Evolutionary conservation across 2,888 invertebrate species (phyloP).

Genomic region (Clivina fossor): DNA sequence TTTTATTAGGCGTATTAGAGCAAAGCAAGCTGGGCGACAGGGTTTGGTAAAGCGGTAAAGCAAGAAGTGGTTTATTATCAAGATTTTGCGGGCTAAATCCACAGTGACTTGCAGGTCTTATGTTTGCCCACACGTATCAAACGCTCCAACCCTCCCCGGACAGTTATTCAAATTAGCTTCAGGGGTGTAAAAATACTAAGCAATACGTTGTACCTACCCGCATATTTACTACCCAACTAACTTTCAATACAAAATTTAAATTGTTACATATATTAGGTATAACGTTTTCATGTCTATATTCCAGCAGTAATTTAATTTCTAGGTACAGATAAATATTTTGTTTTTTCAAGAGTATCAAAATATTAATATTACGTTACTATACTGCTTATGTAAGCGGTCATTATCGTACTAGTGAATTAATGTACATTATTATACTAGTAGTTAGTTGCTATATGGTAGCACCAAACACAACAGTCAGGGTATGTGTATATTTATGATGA

Average conservation of each 20-base stretch:
- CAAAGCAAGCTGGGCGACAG: no score
- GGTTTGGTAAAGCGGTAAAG: neutral
- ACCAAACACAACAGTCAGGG: neutral
- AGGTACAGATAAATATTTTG: neutral
- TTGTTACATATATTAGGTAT: no score
- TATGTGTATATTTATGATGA: neutral
- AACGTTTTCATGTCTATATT: no score
- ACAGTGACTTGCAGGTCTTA: constrained; percentile 30
- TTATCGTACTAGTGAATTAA: neutral
- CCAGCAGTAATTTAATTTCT: neutral
- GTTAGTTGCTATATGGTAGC: no score
- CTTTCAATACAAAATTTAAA: constrained; percentile 1
- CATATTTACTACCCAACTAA: neutral
- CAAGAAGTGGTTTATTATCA: constrained; percentile 22
- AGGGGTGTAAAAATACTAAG: constrained; percentile 17
- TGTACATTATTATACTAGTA: no score
- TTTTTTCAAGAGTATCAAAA: neutral
- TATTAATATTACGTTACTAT: no score
- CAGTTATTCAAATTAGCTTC: constrained; percentile 28
- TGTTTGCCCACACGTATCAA: constrained; percentile 24
- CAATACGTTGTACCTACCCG: constrained; percentile 18
- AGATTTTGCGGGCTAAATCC: constrained; percentile 29
- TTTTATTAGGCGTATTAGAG: constrained; percentile 8
- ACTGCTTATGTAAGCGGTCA: neutral
- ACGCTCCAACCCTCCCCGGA: neutral